Base-by-base conservation (phyloP, 1,140 invertebrate species). In the Drosophila parvula region DNA sequence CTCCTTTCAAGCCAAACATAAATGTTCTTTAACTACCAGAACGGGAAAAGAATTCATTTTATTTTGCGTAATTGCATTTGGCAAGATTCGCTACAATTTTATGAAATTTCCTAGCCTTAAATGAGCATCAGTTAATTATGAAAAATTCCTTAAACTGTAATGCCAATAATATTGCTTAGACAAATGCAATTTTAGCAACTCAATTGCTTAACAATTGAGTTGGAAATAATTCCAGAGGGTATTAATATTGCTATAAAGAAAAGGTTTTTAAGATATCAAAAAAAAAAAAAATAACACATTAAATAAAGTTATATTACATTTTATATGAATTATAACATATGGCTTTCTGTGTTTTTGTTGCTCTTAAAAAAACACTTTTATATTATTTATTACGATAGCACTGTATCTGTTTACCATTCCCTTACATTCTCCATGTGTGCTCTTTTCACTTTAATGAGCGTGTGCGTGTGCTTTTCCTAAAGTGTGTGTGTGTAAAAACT, bases 401-500 rank as follows among this genome's bases (percentile, higher is more conserved):
- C 43, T 64, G 36, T 64, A 22, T 8, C 38, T 32, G 10, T 22
- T 7, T 7, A 22, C 28, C 41, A 6, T 55, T 57, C 40, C 41
- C 10, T 55, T 57, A 44, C 14, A n/a, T 14, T n/a, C n/a, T n/a
- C 5, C 0, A 30, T 50, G 47, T 59, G 18, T 69, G 55, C 64
- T 30, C 64, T 48, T 34, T 38, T 60, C 53, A 40, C 56, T 79
- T 79, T 79, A 79, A 86, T 77, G 79, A 86, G 62, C 69, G 16
- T 75, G 30, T 75, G 30, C 34, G 57, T 77, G 47, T 50, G 58
- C 36, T 59, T 51, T 14, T 27, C 4, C 18, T 27, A 12, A 62
- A 55, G 48, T 47, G 47, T 75, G 44, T 57, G 38, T 71, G 67
- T 78, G 84, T n/a, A n/a, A 89, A 89, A 89, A 83, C 84, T 88